Percentiles rank a stretch among this genome's conserved stretches.
Conservation (phyloP, 2,888 invertebrate species). For the Platypus cylindrus region DNA sequence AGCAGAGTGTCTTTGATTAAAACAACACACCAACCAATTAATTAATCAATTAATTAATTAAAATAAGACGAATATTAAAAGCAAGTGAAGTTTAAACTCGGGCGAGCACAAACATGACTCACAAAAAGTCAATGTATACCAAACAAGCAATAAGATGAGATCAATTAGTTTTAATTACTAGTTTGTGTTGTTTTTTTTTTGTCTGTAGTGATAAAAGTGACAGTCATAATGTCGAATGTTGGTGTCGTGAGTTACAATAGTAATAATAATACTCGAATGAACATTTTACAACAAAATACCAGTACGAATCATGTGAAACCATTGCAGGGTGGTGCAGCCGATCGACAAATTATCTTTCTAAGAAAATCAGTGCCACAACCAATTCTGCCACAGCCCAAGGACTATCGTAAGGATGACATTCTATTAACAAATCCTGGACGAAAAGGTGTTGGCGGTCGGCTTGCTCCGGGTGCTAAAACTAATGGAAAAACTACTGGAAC, state of each 20-base stretch:
- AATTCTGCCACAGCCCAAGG: constrained; percentile 30
- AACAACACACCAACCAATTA: too few relatives aligned
- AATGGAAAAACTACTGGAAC: constrained; percentile 11
- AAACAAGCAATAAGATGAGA: too few relatives aligned
- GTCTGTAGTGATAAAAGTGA: neutral
- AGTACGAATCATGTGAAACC: constrained; percentile 43
- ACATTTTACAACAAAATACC: constrained; percentile 52
- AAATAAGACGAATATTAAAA: too few relatives aligned
- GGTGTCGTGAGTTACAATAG: constrained; percentile 48
- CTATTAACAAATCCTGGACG: constrained; percentile 29
- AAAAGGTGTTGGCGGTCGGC: constrained; percentile 34
- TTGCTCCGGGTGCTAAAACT: constrained; percentile 22
- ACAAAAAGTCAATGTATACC: too few relatives aligned
- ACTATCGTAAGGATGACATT: constrained; percentile 25
- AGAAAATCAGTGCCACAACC: constrained; percentile 42
- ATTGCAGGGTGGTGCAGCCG: too few relatives aligned
- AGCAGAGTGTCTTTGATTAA: too few relatives aligned
- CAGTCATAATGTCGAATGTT: constrained; percentile 30
- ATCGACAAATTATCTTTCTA: constrained; percentile 42
- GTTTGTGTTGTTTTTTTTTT: too few relatives aligned
- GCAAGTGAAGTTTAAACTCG: too few relatives aligned
- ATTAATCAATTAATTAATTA: too few relatives aligned
- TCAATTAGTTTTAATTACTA: too few relatives aligned
- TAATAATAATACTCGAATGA: constrained; percentile 42
- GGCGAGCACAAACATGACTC: too few relatives aligned